Conservation (phyloP, 2,797 vertebrate species). For the Acrossocheilus wenchowensis region DNA sequence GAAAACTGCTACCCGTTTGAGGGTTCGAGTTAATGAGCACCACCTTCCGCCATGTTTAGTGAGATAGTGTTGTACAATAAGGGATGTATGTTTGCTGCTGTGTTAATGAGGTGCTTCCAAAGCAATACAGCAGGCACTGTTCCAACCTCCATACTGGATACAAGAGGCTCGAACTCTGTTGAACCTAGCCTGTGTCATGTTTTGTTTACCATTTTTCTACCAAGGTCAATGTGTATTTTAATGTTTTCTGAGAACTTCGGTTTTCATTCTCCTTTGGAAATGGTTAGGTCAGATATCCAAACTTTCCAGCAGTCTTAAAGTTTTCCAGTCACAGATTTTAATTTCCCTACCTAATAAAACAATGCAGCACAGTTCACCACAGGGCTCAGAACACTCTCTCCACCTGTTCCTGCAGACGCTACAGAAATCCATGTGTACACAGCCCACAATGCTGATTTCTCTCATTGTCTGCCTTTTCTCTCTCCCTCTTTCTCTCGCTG, state of each 20-base stretch:
- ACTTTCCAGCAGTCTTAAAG: background rate
- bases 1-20: slow-evolving; percentile 18
- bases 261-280: background rate
- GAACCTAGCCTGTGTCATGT: background rate
- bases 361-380: slow-evolving; percentile 14
- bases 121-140: slow-evolving; percentile 36
- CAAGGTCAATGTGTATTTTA: slow-evolving; percentile 11
- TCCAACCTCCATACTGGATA: slow-evolving; percentile 11
- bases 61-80: slow-evolving; percentile 27
- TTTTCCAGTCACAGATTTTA: slow-evolving; percentile 34
- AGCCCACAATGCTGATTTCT: background rate
- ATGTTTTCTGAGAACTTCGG: background rate
- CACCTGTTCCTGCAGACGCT: slow-evolving; percentile 15
- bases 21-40: slow-evolving; percentile 3
- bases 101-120: slow-evolving; percentile 51
- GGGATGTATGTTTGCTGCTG: background rate
- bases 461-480: background rate
- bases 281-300: slow-evolving; percentile 8
- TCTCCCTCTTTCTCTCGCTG: background rate
- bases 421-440: slow-evolving; percentile 26
- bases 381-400: slow-evolving; percentile 32
- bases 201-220: slow-evolving; percentile 12
- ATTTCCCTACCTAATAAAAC: slow-evolving; percentile 31
- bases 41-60: slow-evolving; percentile 38
- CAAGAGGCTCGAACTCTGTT: background rate